Evolutionary conservation across 2,113 vertebrate genomes (phyloP), one percentile per base, ranked within the genome.

Genomic region (Mionectes macconnelli): DNA sequence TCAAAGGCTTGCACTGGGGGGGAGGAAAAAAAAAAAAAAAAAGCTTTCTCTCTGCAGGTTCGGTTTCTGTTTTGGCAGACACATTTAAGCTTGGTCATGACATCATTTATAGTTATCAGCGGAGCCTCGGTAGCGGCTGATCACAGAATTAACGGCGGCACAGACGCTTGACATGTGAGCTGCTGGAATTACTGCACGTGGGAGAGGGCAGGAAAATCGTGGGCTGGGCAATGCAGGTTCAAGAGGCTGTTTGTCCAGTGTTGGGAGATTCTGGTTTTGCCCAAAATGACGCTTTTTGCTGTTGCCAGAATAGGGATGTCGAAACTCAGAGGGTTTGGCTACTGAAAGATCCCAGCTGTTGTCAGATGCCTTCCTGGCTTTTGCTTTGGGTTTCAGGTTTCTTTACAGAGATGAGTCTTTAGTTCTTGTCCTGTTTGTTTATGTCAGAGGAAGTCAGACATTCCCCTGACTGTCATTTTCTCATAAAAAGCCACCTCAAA

Each of bases 1-100:
- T 84, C 87, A 85, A 55, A 97, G 95, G 70, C 98, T 98, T 94
- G 96, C 96, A 78, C 86, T 91, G 95, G 95, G 3, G 59, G 33
- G 31, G 20, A 12, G 9, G 19, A 44, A 40, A 40, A 40, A 40
- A 42, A 42, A 91, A 18, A 23, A 76, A 14, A 40, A 63, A 22
- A 2, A 0, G 19, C 18, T 72, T 95, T 97, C 84, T 97, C 98
- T 96, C 96, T 84, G 93, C 95, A 93, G 96, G 96, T 97, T 96
- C 96, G 95, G 4, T 60, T 73, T 60, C 59, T 82, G 53, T 37
- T 94, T 87, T 97, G 91, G 79, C 93, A 97, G 79, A 27, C 69
- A 12, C 33, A 8, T 73, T 80, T 53, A 50, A 30, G 42, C 52
- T 39, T 53, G 64, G 35, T 25, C 30, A 9, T 66, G 57, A 30